Base-by-base conservation (phyloP, 2,797 vertebrate genomes). In the Lindbergichthys nudifrons region DNA sequence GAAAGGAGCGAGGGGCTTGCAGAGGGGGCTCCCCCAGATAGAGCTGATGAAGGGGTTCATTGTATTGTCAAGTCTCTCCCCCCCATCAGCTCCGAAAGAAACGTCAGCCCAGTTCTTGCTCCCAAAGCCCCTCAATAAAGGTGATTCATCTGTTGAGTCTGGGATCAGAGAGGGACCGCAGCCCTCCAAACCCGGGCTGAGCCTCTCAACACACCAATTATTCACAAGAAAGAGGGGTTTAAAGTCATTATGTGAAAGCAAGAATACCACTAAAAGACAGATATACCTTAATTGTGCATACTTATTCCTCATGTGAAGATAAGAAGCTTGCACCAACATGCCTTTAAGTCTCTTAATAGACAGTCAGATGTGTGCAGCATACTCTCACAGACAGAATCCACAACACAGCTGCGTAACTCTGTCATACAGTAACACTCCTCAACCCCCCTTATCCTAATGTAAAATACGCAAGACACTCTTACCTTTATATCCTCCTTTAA, bases 91-190 rank as follows among this genome's bases (percentile, higher is more conserved):
- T 64, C 59, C 43, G 59, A 14, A 9, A 66, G 47, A 74, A 68
- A 75, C 67, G 16, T 51, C 72, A 79, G 51, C 16, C 67, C 56
- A 56, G 16, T 30, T 79, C 52, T 41, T 60, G 60, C 42, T 73
- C 59, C 39, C 52, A 58, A 80, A 84, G 41, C 76, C 68, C 81
- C 54, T 62, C 62, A 83, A 61, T 56, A 68, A 79, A 85, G 47
- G 54, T 76, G 80, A 85, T 88, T 87, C 87, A 92, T 92, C 92
- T 89, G 89, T 91, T 90, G 89, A 91, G 74, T 81, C 54, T 76
- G 41, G 70, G 84, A 79, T 42, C 69, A 74, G 61, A 74, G 59
- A 59, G 30, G 56, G 66, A 48, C 62, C 59, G 66, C 65, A 62
- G 46, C 62, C 53, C 70, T 41, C 45, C 47, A 30, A 56, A 65